Percentiles rank a stretch among this genome's conserved stretches.
Conservation (phyloP, 2,888 invertebrate species). For the Ecliptopera silaceata region DNA sequence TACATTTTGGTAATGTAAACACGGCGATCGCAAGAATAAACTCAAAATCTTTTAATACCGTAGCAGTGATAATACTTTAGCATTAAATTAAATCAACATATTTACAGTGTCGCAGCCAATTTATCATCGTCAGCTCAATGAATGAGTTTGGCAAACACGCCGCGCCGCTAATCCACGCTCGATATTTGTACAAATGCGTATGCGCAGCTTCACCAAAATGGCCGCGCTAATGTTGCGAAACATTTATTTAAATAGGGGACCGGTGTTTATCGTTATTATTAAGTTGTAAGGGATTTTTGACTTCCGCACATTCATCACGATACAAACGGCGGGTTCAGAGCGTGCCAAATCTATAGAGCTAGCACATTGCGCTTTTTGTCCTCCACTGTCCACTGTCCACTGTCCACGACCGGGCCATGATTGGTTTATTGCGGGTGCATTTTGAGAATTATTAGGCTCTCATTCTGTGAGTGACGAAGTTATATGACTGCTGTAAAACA, state of each 20-base stretch:
- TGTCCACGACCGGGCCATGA: conserved; percentile 66
- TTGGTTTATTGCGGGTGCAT: conserved; percentile 77
- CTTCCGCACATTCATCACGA: conserved; percentile 75
- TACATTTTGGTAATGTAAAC: conserved; percentile 22
- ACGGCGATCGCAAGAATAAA: conserved; percentile 25
- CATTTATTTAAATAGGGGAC: conserved; percentile 72
- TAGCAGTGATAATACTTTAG: conserved; percentile 22
- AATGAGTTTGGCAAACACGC: conserved; percentile 69
- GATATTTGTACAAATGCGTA: conserved; percentile 59
- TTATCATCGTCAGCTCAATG: conserved; percentile 65
- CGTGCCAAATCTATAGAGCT: conserved; percentile 66
- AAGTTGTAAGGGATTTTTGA: conserved; percentile 74
- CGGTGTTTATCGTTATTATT: conserved; percentile 77
- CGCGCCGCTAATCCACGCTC: conserved; percentile 55
- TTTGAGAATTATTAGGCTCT: conserved; percentile 65
- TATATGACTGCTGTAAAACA: conserved; percentile 78
- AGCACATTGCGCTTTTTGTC: conserved; percentile 55
- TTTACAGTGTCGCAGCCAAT: conserved; percentile 47
- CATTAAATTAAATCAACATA: conserved; percentile 43
- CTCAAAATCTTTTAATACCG: conserved; percentile 23
- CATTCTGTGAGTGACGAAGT: conserved; percentile 64
- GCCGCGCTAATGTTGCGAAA: conserved; percentile 73
- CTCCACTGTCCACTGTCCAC: conserved; percentile 41
- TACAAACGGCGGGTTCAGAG: conserved; percentile 56
- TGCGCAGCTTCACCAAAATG: conserved; percentile 69